Conservation (phyloP, 2,113 vertebrate genomes). For the Corythoichthys intestinalis region DNA sequence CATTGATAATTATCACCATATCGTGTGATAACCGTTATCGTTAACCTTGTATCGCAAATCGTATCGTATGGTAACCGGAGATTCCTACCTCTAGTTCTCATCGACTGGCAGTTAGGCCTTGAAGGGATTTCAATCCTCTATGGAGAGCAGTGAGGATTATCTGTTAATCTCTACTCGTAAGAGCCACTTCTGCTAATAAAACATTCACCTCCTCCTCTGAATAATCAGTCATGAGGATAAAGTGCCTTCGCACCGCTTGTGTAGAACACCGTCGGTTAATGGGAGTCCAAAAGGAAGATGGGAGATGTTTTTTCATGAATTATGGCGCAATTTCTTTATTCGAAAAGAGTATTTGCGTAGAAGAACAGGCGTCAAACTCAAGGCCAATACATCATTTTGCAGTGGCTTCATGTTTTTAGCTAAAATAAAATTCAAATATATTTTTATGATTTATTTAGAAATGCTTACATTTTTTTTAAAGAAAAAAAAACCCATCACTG, state of each 20-base stretch:
- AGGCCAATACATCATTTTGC: too few species aligned
- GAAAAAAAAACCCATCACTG: too few species aligned
- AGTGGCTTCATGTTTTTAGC: too few species aligned
- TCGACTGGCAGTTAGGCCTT: slow-evolving; percentile 34
- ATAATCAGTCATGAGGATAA: slow-evolving; percentile 36
- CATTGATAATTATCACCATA: too few species aligned
- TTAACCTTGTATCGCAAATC: too few species aligned
- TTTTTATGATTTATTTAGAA: too few species aligned
- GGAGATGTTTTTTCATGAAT: slow-evolving; percentile 38
- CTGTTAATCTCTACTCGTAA: slow-evolving; percentile 44
- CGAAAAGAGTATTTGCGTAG: slow-evolving; percentile 24
- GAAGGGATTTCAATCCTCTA: slow-evolving; percentile 55
- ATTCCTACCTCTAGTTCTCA: slow-evolving; percentile 4
- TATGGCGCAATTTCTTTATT: slow-evolving; percentile 32
- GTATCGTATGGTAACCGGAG: too few species aligned
- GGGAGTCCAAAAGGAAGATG: slow-evolving; percentile 19
- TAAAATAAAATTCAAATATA: too few species aligned
- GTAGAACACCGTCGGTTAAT: slow-evolving; percentile 41
- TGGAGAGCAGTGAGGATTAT: slow-evolving; percentile 50
- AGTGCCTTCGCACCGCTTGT: slow-evolving; percentile 19
- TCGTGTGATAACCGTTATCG: too few species aligned
- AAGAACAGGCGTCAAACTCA: too few species aligned
- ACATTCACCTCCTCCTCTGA: slow-evolving; percentile 24
- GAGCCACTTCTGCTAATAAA: slow-evolving; percentile 46
- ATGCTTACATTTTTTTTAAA: too few species aligned